Evolutionary conservation across 2,888 invertebrate species (phyloP).

Genomic region (Aspidapion aeneum): DNA sequence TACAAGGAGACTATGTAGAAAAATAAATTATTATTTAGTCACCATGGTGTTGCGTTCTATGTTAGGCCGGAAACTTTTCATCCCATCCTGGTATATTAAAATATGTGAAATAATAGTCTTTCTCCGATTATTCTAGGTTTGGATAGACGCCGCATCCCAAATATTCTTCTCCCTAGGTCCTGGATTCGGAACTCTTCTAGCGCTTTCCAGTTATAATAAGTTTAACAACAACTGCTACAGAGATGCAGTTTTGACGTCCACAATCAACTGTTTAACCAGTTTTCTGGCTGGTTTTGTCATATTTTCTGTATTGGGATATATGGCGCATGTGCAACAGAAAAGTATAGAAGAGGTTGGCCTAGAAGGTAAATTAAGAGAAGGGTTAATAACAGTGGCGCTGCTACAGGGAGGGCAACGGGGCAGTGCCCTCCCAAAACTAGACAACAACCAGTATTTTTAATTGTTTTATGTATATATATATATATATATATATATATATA

Average conservation of each 20-base stretch:
- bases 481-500: too few species aligned
- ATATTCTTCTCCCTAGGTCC: conserved; percentile 93
- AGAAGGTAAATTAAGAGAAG: conserved; percentile 53
- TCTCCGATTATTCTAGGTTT: conserved; percentile 43
- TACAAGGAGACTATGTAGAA: too few species aligned
- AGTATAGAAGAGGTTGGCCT: conserved; percentile 82
- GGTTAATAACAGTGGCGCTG: too few species aligned
- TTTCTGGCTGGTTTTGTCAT: conserved; percentile 93
- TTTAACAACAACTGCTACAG: conserved; percentile 89
- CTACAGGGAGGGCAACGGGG: too few species aligned
- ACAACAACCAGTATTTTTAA: too few species aligned
- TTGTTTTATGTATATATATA: too few species aligned
- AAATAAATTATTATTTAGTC: too few species aligned
- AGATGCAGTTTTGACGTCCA: conserved; percentile 85
- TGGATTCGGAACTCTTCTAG: conserved; percentile 86
- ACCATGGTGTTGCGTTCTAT: too few species aligned
- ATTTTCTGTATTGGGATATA: conserved; percentile 92
- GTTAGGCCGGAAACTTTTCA: too few species aligned
- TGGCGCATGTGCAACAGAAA: conserved; percentile 87
- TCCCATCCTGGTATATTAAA: too few species aligned
- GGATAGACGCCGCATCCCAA: conserved; percentile 93
- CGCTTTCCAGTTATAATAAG: conserved; percentile 90
- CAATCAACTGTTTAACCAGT: conserved; percentile 88
- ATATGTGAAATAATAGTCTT: too few species aligned
- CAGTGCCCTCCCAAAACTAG: too few species aligned